phyloP scores from a whole-genome alignment of 2,797 vertebrate species.

The Trachurus trachurus region DNA sequence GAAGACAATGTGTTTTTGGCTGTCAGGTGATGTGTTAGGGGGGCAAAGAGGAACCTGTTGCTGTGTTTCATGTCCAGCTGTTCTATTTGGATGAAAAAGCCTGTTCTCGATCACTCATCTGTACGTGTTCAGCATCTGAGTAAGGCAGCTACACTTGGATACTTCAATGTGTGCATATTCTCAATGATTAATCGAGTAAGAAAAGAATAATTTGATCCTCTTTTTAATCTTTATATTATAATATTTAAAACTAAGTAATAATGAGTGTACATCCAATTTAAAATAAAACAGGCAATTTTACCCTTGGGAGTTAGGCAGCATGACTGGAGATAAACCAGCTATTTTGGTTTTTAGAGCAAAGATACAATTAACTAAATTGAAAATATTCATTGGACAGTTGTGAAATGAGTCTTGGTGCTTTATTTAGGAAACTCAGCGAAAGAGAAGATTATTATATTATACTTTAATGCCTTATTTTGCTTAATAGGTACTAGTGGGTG shows the following conservation, averaged over 20 bases:
- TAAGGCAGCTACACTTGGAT: neutral
- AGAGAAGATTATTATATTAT: no score
- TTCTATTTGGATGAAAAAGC: conserved; percentile 14
- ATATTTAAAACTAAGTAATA: no score
- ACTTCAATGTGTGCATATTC: neutral
- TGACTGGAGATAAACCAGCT: neutral
- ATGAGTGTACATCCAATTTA: neutral
- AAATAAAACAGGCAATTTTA: neutral
- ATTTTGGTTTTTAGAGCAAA: neutral
- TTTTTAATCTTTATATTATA: no score
- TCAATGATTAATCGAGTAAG: neutral
- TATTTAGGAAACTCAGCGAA: neutral
- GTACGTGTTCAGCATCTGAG: neutral
- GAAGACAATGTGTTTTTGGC: conserved; percentile 8
- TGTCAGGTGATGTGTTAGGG: conserved; percentile 34
- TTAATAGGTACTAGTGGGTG: no score
- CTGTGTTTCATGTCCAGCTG: conserved; percentile 26
- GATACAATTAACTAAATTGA: no score
- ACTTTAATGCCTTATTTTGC: no score
- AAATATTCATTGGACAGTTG: no score
- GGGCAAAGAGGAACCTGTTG: conserved; percentile 17
- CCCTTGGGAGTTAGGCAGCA: neutral
- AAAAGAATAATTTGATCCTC: neutral
- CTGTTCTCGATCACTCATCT: neutral
- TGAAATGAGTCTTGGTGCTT: no score